These are phyloP conservation scores for Ptychodera flava DNA, from an alignment of 35 echinoderm and acorn worm genomes.

Conservation along the genomic window DNA sequence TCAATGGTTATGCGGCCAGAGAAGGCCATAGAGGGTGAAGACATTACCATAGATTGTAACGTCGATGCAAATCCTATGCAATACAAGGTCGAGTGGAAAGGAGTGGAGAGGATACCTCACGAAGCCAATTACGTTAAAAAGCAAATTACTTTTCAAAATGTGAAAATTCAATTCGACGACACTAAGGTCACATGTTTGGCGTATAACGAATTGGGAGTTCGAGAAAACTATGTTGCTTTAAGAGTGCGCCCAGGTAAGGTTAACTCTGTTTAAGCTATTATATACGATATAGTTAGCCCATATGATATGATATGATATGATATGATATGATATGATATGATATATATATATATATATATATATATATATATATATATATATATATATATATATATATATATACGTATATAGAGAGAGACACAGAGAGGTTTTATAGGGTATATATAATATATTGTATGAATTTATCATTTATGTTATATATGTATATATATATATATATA, in stretches of 20 bases:
- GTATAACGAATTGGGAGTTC: not conserved
- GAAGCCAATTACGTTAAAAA: not conserved
- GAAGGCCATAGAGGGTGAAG: not conserved
- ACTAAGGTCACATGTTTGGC: not conserved
- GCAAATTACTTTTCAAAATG: not conserved
- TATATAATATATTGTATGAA: too few species aligned
- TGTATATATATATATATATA: too few species aligned
- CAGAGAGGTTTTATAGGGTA: too few species aligned
- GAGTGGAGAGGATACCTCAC: not conserved
- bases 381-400: too few species aligned
- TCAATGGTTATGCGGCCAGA: not conserved
- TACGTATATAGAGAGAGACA: too few species aligned
- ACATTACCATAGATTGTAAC: not conserved
- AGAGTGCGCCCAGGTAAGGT: not conserved
- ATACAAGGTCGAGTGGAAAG: not conserved
- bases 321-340: too few species aligned
- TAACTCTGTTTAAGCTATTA: too few species aligned
- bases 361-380: too few species aligned
- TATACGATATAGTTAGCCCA: too few species aligned
- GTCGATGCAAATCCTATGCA: not conserved
- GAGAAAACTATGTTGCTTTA: not conserved
- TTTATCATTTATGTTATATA: too few species aligned
- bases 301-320: too few species aligned
- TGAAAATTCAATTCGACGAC: not conserved
- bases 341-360: too few species aligned